Evolutionary conservation across 2,888 invertebrate species (phyloP), one percentile per base, ranked within the genome.

Genomic region (Candidula unifasciata): DNA sequence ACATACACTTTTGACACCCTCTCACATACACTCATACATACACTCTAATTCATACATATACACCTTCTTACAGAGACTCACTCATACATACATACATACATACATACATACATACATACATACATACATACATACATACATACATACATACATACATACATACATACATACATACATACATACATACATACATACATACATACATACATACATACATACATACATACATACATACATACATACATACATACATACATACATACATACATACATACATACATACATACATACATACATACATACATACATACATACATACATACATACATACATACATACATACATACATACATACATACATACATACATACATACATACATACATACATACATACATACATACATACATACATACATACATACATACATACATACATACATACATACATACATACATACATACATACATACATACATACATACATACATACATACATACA

Each of bases 271-370:
- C n/a, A 66, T 66, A 66, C n/a, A 66, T 66, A 66, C n/a, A 66
- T 66, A 66, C n/a, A 66, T 66, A 66, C n/a, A 66, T 66, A 66
- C n/a, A 66, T 66, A 66, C n/a, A 66, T 66, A 66, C n/a, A 66
- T 66, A 66, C n/a, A 66, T 66, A 66, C n/a, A 66, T 66, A 66
- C n/a, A 66, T 66, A 66, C n/a, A 66, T 66, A 66, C n/a, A 71
- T 33, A 71, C 30, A 71, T 33, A 71, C 44, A 44, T 44, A 44
- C 44, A 44, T 44, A 44, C 44, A 44, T 44, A 44, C 44, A 44
- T 44, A 44, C 66, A 10, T n/a, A n/a, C 27, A n/a, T 27, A n/a
- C 2, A n/a, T 27, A 8, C 66, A 2, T 2, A 27, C 13, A 27
- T 66, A 35, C 13, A 69, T 18, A 69, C 13, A 35, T 69, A 69